Evolutionary conservation across 2,113 vertebrate genomes (phyloP).

Genomic region (Pithys albifrons): DNA sequence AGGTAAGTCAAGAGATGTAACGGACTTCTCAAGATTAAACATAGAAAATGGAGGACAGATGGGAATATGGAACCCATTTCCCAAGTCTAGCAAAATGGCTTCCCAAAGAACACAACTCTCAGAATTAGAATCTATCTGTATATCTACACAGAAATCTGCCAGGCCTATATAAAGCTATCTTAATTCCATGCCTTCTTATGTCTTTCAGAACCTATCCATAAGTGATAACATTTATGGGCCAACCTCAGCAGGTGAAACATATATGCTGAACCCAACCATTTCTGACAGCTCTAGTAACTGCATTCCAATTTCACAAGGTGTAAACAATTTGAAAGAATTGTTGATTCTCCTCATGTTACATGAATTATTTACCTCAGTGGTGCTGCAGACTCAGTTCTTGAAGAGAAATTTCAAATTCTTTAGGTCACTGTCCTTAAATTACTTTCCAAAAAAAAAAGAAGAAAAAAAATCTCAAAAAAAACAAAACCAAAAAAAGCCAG

Average conservation of each 20-base stretch:
- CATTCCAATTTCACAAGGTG: background rate
- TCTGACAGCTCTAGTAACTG: background rate
- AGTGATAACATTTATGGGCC: background rate
- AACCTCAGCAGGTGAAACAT: background rate
- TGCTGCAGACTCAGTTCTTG: background rate
- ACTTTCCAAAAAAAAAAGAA: background rate
- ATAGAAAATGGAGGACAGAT: background rate
- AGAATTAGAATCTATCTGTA: background rate
- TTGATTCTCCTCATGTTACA: background rate
- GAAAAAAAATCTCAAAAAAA: too few relatives aligned
- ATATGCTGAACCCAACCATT: background rate
- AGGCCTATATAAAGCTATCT: background rate
- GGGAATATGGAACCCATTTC: background rate
- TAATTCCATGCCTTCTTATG: background rate
- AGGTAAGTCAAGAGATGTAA: background rate
- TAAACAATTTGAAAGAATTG: background rate
- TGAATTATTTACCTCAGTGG: background rate
- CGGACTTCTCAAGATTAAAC: background rate
- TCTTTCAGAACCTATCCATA: background rate
- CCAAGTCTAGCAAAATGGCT: background rate
- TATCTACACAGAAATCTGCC: background rate
- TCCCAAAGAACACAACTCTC: background rate
- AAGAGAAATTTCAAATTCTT: background rate
- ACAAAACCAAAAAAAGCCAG: background rate
- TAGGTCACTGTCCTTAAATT: constrained; percentile 21